These are phyloP conservation scores for Microtus montanus DNA, from an alignment of 2,113 vertebrate species.

Conservation along the genomic window DNA sequence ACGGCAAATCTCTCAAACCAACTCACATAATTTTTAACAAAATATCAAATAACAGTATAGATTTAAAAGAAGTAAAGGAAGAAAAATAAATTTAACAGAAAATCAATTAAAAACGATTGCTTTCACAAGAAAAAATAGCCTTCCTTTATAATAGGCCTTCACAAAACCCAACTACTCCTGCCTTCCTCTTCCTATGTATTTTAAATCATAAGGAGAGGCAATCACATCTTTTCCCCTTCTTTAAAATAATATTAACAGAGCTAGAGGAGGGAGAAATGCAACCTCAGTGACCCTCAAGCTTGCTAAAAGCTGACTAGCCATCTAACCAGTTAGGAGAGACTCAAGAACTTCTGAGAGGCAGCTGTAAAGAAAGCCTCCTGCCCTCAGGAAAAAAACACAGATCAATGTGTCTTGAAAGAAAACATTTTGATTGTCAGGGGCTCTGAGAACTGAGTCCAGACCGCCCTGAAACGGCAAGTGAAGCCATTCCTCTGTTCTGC, in stretches of 20 bases:
- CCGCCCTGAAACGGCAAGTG: background rate
- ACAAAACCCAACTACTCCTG: background rate
- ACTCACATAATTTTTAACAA: background rate
- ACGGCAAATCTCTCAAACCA: background rate
- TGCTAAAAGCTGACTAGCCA: background rate
- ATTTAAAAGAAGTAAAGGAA: background rate
- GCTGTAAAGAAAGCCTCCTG: background rate
- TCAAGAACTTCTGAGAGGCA: background rate
- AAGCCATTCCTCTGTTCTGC: background rate
- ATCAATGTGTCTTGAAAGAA: background rate
- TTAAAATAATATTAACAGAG: background rate
- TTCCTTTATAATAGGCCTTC: background rate
- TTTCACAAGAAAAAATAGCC: background rate
- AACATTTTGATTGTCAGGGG: background rate
- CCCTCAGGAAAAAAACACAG: background rate
- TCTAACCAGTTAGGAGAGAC: background rate
- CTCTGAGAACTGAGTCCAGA: background rate
- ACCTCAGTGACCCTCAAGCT: background rate
- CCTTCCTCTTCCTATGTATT: background rate
- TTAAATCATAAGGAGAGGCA: background rate
- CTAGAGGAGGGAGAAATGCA: background rate
- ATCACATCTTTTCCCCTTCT: background rate
- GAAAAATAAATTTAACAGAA: background rate
- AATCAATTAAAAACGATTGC: background rate
- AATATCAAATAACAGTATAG: background rate